These are phyloP conservation scores for Cephus rjabovi DNA, from an alignment of 2,888 invertebrate species.

Conservation along the genomic window DNA sequence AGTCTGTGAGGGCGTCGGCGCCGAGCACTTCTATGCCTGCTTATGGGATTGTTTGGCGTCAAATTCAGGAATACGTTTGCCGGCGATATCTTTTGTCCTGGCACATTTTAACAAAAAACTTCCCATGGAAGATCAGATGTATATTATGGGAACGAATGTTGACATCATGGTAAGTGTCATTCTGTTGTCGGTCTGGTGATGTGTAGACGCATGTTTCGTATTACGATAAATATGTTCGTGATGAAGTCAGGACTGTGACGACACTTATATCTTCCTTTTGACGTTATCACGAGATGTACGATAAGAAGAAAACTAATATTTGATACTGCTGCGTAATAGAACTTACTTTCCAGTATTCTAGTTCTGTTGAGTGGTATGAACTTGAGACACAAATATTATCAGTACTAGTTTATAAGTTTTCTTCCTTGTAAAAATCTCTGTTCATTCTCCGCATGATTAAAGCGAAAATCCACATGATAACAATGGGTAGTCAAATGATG, in stretches of 20 bases:
- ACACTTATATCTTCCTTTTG: not conserved
- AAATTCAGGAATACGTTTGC: constrained; percentile 82
- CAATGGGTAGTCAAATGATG: too few species aligned
- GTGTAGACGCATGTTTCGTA: not conserved
- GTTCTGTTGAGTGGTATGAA: not conserved
- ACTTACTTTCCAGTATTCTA: not conserved
- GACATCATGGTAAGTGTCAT: constrained; percentile 77
- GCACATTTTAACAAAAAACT: constrained; percentile 83
- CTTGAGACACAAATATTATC: not conserved
- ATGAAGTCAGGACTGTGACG: not conserved
- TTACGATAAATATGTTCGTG: not conserved
- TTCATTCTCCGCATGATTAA: not conserved
- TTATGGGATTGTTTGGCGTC: constrained; percentile 89
- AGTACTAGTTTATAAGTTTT: not conserved
- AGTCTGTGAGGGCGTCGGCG: constrained; percentile 82
- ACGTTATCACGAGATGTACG: not conserved
- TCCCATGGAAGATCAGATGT: constrained; percentile 83
- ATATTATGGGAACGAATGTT: constrained; percentile 85
- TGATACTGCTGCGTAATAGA: not conserved
- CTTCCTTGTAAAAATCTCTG: not conserved
- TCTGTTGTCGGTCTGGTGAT: not conserved
- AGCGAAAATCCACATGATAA: too few species aligned
- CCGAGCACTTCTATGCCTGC: constrained; percentile 85
- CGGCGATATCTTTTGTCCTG: constrained; percentile 84
- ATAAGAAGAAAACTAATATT: not conserved